Conservation (phyloP, 2,113 vertebrate species). For the Pogonocichla stellata region DNA sequence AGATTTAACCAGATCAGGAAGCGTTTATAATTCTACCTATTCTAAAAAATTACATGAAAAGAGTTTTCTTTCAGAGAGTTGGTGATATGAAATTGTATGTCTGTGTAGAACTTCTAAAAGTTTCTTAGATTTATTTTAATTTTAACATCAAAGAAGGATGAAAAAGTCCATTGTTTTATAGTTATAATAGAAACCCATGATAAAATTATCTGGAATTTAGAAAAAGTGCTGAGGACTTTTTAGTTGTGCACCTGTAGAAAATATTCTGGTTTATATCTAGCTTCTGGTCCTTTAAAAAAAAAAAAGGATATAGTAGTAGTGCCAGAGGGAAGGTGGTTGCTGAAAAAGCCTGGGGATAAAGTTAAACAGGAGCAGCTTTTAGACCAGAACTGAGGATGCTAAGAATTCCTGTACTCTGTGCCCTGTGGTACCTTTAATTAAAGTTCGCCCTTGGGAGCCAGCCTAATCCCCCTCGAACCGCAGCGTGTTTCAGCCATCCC, state of each 20-base stretch:
- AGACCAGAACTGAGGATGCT: conserved; percentile 43
- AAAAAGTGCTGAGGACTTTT: neutral
- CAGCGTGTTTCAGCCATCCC: conserved; percentile 33
- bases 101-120: neutral
- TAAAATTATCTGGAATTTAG: neutral
- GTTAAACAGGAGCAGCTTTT: conserved; percentile 49
- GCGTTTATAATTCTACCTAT: neutral
- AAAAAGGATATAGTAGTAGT: neutral
- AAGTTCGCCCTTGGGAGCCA: conserved; percentile 60
- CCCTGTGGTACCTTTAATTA: conserved; percentile 62
- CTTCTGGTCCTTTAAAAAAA: too few species aligned
- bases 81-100: neutral
- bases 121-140: neutral
- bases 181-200: neutral
- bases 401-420: conserved; percentile 25
- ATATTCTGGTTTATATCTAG: neutral
- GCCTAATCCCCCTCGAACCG: conserved; percentile 54
- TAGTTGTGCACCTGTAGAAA: neutral
- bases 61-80: neutral
- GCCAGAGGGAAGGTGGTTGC: conserved; percentile 32
- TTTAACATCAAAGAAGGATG: neutral
- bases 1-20: conserved; percentile 3
- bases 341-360: conserved; percentile 27
- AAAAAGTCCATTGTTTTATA: neutral
- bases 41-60: neutral